Base-by-base conservation (phyloP, 2,888 invertebrate genomes). In the Cyaniris semiargus region DNA sequence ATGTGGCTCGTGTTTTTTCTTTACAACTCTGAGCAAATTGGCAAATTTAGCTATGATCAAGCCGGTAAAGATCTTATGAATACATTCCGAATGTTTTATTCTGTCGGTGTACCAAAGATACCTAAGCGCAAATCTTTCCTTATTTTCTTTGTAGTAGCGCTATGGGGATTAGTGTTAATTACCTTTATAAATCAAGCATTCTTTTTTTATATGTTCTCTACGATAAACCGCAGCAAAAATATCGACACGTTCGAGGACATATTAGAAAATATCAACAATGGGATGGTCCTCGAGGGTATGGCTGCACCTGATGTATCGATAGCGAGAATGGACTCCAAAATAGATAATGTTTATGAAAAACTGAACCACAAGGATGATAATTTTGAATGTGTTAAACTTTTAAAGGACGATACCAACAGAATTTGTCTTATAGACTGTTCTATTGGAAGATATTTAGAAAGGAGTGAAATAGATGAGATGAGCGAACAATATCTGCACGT, bases 31-130 rank as follows among this genome's bases (percentile, higher is more conserved):
- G 74, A 74, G 10, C 23, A 74, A 48, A 27, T 15, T 15, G 27
- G 23, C 21, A 74, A 48, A 48, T 74, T 48, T 13, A 74, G 44
- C 27, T 74, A 53, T 1, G 48, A 74, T 23, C 74, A 74, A 74
- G 74, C 74, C 6, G 74, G 74, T 0, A 74, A 74, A 53, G 74
- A 74, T 53, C 48, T 74, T 1, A 74, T 74, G 27, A 74, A 74
- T 18, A 18, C 74, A 2, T 74, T 48, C 15, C 23, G 74, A 7
- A 27, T 74, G 48, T 21, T 74, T 18, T 48, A 27, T 74, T 5
- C 48, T 1, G 23, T 74, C 23, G 13, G 74, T 48, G 27, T 74
- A 48, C 48, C 74, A 48, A 74, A 48, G 23, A 15, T 74, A 48
- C 74, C 74, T 5, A 44, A 48, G 15, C 74, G 48, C 13, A 74